Base-by-base conservation (phyloP, 2,113 vertebrate species). In the Columbina picui region DNA sequence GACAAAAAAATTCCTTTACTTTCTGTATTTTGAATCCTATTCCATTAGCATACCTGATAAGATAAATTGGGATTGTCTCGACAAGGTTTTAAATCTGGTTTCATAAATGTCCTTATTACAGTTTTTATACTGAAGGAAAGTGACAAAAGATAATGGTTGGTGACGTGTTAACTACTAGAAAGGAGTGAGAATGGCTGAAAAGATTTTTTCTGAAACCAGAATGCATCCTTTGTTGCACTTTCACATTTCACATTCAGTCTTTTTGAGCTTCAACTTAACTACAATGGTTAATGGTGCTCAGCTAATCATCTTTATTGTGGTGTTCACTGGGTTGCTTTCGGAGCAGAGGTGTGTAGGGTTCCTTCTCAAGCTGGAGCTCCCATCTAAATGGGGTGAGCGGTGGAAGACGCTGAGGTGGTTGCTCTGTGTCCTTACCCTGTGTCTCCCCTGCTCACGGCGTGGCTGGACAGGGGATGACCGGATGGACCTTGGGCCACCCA, bases 371-470 rank as follows among this genome's bases (percentile, higher is more conserved):
- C 64, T 70, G 1, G 4, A 56, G 15, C 27, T 87, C 10, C 2
- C 21, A 22, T 36, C 22, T 45, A 29, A 1, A 21, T 43, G 3
- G 2, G 15, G 9, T 34, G 19, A 75, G n/a, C 9, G 4, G 4
- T 65, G 36, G 19, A 59, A 59, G 12, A 1, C 17, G 6, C 17
- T 13, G 17, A 22, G 13, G 32, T 20, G 4, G 6, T 65, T 53
- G 19, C 9, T 14, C 10, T 3, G 0, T 20, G 36, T 57, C 59
- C 23, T 67, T 9, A 1, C 13, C 32, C 23, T 20, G 23, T 8
- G 18, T 25, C 29, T 57, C 41, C 30, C 2, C 14, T 15, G 8
- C n/a, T 57, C n/a, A 16, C 18, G 29, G 41, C 5, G 0, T n/a
- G 64, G 52, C 57, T 47, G 56, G 43, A 14, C 12, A 34, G n/a